Base-by-base conservation (phyloP, 2,113 vertebrate genomes). In the Sigmodon hispidus region DNA sequence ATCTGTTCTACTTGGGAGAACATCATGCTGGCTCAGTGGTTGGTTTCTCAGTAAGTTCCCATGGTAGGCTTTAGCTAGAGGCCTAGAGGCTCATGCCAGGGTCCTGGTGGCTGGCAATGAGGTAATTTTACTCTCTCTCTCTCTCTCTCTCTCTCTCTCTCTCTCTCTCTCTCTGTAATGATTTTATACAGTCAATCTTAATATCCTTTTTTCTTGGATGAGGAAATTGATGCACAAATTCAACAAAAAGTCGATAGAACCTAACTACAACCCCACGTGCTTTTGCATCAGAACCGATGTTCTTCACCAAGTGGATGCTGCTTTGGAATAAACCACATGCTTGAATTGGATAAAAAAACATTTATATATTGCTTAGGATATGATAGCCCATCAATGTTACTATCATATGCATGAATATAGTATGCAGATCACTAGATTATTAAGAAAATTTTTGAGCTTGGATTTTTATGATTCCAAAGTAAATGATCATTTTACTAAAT, bases 401-500 rank as follows among this genome's bases (percentile, higher is more conserved):
- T 79, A 40, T 65, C 2, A 17, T 36, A 40, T 87, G 2, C 55
- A 48, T 36, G 19, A 31, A 43, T 43, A 24, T 22, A 81, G 81
- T 61, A 13, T 8, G 19, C 45, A 31, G 90, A 77, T 77, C 36
- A 59, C 31, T 43, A 31, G 81, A 31, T 77, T 36, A 45, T 21
- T 81, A 72, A 89, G 40, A 77, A 79, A 84, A 26, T 52, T 43
- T 2, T 50, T 3, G 43, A 77, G 65, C 3, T 22, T 93, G 59
- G 55, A 52, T 85, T 70, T 88, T 87, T 73, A 70, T 63, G 21
- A 69, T 16, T 43, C 40, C 48, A n/a, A 45, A 50, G 31, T 94
- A 73, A 87, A 90, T 88, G 22, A 50, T 34, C 17, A 69, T 85
- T 93, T 93, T 26, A 40, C 34, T 92, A 89, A 87, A 92, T 40